A percentile compares a stretch with the other conserved stretches of the same genome.
Evolutionary conservation across 2,797 vertebrate genomes (phyloP).

Genomic region (Oryzias sinensis): DNA sequence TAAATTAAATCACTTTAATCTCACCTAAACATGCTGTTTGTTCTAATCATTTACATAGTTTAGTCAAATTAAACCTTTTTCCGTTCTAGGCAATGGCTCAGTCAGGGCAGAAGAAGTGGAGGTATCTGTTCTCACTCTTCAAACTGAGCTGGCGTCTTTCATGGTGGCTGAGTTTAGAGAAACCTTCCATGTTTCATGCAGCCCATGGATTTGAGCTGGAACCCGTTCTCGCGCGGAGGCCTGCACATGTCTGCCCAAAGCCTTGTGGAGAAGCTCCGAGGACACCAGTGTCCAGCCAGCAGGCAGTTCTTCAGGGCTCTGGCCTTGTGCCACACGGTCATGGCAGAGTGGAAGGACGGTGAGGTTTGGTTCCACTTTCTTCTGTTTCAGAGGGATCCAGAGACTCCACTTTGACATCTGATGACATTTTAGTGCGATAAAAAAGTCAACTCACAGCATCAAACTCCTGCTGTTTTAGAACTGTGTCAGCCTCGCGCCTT

Average conservation of each 20-base stretch:
- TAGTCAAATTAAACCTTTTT: background rate
- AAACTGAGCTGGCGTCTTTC: no score
- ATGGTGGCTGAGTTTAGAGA: no score
- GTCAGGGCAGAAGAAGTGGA: slow-evolving; percentile 59
- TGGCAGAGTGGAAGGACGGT: slow-evolving; percentile 85
- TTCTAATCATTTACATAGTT: no score
- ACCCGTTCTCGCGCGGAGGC: slow-evolving; percentile 66
- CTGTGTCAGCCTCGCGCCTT: slow-evolving; percentile 3
- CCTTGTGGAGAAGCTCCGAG: slow-evolving; percentile 70
- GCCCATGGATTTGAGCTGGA: slow-evolving; percentile 78
- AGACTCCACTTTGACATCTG: background rate
- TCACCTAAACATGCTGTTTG: no score
- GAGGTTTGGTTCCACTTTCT: slow-evolving; percentile 11
- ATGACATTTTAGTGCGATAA: background rate
- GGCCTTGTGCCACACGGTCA: slow-evolving; percentile 91
- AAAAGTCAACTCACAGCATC: no score
- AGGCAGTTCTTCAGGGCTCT: slow-evolving; percentile 86
- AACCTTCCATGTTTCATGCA: slow-evolving; percentile 34
- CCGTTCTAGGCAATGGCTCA: slow-evolving; percentile 60
- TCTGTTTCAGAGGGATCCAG: slow-evolving; percentile 1
- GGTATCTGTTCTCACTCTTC: slow-evolving; percentile 30
- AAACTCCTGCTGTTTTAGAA: no score
- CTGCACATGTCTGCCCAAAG: slow-evolving; percentile 64
- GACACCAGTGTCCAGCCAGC: slow-evolving; percentile 53
- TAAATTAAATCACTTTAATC: no score